Conservation (phyloP, 2,113 vertebrate species). For the Gracilinanus agilis region DNA sequence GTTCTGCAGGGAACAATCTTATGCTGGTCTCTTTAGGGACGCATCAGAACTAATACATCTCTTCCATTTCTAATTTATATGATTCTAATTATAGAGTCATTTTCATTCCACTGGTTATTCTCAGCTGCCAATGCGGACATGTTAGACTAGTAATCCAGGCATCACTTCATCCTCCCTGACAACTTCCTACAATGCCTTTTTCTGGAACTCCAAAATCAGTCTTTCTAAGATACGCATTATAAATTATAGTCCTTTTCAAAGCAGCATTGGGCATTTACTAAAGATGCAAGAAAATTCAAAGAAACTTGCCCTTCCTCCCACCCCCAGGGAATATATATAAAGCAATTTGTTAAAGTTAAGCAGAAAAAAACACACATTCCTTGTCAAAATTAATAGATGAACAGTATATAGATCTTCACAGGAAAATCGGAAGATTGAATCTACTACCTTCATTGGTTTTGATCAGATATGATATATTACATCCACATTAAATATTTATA, state of each 20-base stretch:
- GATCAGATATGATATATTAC: neutral
- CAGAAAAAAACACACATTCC: no score
- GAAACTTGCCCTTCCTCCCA: neutral
- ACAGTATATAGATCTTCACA: neutral
- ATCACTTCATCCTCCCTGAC: neutral
- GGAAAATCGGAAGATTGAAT: neutral
- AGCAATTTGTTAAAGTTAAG: no score
- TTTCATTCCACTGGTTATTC: constrained; percentile 28
- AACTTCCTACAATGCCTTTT: constrained; percentile 4
- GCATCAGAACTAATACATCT: constrained; percentile 24
- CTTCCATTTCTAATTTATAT: constrained; percentile 55
- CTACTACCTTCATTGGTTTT: neutral
- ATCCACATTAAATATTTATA: neutral
- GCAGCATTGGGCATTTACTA: neutral
- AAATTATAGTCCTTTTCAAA: neutral
- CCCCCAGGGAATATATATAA: neutral
- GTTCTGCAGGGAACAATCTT: neutral
- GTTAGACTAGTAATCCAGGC: neutral
- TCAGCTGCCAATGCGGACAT: neutral
- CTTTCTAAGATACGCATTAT: neutral
- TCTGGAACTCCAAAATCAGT: constrained; percentile 10
- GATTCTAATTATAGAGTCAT: constrained; percentile 55
- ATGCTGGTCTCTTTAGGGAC: neutral
- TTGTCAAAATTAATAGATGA: neutral
- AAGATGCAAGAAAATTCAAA: constrained; percentile 3